Conservation (phyloP, 2,113 vertebrate species). For the Zosterops japonicus region DNA sequence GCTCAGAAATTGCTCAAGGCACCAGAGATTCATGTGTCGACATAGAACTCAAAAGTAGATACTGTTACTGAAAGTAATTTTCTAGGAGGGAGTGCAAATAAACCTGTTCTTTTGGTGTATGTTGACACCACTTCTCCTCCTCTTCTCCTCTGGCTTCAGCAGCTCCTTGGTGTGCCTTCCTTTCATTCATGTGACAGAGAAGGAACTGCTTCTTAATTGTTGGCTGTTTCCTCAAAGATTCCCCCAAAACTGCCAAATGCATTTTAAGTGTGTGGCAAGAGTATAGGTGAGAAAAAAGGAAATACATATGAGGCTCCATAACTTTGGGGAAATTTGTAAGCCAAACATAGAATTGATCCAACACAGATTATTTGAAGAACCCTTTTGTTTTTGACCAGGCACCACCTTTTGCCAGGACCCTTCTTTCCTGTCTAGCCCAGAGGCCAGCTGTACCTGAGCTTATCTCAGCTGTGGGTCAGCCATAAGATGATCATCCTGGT, state of each 20-base stretch:
- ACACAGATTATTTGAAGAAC: background rate
- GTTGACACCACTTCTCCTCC: background rate
- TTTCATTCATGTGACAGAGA: background rate
- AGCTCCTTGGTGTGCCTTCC: background rate
- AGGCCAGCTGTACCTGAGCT: background rate
- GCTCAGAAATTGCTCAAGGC: background rate
- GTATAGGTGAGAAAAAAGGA: background rate
- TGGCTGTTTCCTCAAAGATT: background rate
- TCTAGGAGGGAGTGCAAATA: background rate
- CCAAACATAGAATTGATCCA: background rate
- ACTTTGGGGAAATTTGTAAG: background rate
- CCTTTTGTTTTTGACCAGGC: background rate
- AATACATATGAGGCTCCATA: background rate
- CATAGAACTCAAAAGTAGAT: background rate
- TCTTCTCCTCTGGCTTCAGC: background rate
- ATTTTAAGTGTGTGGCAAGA: background rate
- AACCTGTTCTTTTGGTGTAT: background rate
- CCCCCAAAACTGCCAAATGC: background rate
- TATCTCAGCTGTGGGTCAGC: background rate
- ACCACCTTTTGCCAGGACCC: background rate
- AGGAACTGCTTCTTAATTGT: background rate
- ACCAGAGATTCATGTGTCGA: rapidly evolving
- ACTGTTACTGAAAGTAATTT: background rate
- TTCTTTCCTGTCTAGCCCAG: background rate
- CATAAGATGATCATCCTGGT: background rate